Evolutionary conservation across 1,140 invertebrate species (phyloP), one percentile per base, ranked within the genome.

Genomic region (Bathynomus jamesi): DNA sequence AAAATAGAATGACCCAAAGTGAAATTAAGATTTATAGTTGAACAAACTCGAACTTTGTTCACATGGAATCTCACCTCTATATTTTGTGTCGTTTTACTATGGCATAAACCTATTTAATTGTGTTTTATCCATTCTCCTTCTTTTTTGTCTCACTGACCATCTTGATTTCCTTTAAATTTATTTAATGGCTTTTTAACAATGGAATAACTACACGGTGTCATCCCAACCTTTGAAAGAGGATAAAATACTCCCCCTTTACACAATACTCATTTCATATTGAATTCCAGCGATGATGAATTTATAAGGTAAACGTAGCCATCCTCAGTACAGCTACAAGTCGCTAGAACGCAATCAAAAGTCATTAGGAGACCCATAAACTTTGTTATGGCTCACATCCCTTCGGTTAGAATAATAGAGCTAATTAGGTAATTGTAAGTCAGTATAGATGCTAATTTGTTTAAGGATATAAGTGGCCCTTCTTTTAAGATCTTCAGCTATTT

Each of bases 391-490:
- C 21, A 53, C 40, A 21, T 53, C 40, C 21, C 21, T 53, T 53
- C 40, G 40, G 40, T 53, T 53, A 53, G 40, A 53, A 53, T 53
- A 53, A 53, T 53, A 53, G 40, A 53, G 40, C 40, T 53, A 53
- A 53, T 53, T 53, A 53, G 40, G 40, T 53, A 53, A 53, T 53
- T 53, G 40, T 53, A 53, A 53, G 40, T 11, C 40, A 53, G 21
- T 11, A 5, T 17, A 21, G 40, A 53, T 53, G 40, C 40, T 53
- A 53, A 53, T 53, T 53, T 53, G 40, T 53, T 53, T 53, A 17
- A 53, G 40, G 40, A 53, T 53, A 53, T 53, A 53, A 53, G 40
- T 53, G 40, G 40, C 40, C 40, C 21, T 53, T 21, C 21, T 53
- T n/a, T n/a, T 53, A 17, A 21, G 40, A 53, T 53, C 11, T 21